Percentiles rank a stretch among this genome's conserved stretches.
Conservation (phyloP, 2,888 invertebrate species). For the Polydrusus pterygomalis region DNA sequence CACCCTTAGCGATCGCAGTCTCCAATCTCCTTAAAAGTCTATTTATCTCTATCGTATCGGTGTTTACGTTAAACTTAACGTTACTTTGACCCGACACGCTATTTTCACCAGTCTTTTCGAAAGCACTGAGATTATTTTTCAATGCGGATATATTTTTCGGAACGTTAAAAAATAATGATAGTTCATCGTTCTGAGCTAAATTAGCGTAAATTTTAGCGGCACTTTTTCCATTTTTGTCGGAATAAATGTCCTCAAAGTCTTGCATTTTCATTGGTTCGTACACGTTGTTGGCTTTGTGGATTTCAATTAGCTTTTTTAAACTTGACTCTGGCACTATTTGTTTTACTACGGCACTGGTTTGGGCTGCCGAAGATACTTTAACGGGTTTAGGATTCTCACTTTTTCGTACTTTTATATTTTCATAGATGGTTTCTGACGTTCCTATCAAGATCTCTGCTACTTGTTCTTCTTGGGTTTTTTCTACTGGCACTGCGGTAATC, state of each 20-base stretch:
- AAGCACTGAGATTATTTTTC: conserved; percentile 59
- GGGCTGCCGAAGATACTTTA: conserved; percentile 77
- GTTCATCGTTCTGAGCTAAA: conserved; percentile 68
- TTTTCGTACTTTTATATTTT: conserved; percentile 71
- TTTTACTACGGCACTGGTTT: conserved; percentile 74
- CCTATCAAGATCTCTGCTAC: conserved; percentile 69
- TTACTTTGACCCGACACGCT: background rate
- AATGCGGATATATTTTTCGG: conserved; percentile 66
- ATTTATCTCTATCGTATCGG: conserved; percentile 78
- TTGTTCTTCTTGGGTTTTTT: conserved; percentile 64
- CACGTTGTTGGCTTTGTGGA: conserved; percentile 58
- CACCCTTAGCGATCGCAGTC: conserved; percentile 84
- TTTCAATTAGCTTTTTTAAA: conserved; percentile 57
- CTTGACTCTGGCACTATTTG: conserved; percentile 65
- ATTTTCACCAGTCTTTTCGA: conserved; percentile 55
- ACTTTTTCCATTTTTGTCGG: conserved; percentile 66
- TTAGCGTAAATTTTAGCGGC: conserved; percentile 72
- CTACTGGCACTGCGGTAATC: conserved; percentile 6
- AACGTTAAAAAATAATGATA: conserved; percentile 69
- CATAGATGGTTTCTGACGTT: conserved; percentile 70
- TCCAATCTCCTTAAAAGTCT: conserved; percentile 81
- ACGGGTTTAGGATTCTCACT: conserved; percentile 67
- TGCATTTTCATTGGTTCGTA: conserved; percentile 75
- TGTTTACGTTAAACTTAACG: conserved; percentile 63
- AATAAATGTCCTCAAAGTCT: conserved; percentile 75